Evolutionary conservation across 2,888 invertebrate species (phyloP), one percentile per base, ranked within the genome.

Genomic region (Drosophila seclusa): DNA sequence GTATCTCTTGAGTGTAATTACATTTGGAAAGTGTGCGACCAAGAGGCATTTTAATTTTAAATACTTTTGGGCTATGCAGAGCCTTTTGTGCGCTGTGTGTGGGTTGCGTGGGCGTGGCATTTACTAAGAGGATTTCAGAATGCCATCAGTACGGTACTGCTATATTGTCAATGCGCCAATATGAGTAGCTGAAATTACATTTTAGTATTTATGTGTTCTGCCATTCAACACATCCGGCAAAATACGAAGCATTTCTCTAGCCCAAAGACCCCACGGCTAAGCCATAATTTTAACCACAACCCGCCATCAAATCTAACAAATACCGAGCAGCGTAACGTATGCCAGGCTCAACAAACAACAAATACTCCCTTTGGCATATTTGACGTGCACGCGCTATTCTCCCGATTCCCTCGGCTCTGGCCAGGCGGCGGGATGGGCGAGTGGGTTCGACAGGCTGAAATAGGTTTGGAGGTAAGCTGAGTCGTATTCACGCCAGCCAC

Each of bases 1-100:
- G 89, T 89, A 84, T 78, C 87, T 87, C 78, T 79, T 73, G 83
- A 76, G 81, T 82, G 81, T 88, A 87, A 87, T 87, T 87, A 87
- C 89, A 87, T 88, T 87, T 86, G 77, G 66, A 79, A 78, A 82
- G 82, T 83, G 83, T 79, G 77, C 70, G 76, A 67, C 63, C 67
- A 58, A 66, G 57, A 78, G 68, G 67, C 68, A 71, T 78, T 78
- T 75, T 64, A 67, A 73, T 67, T 69, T 77, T 40, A 67, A 77
- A 63, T 54, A 58, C 77, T 77, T 77, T 40, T 57, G 55, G 42
- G 31, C n/a, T 18, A 2, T 29, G 29, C 11, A 6, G 11, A 10
- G 27, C 27, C 5, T 0, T 0, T 13, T 7, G 27, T 27, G 27
- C 18, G n/a, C 2, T 45, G 42, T 21, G 42, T 40, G 36, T 6